Evolutionary conservation across 2,113 vertebrate genomes (phyloP).

Genomic region (Gobiocypris rarus): DNA sequence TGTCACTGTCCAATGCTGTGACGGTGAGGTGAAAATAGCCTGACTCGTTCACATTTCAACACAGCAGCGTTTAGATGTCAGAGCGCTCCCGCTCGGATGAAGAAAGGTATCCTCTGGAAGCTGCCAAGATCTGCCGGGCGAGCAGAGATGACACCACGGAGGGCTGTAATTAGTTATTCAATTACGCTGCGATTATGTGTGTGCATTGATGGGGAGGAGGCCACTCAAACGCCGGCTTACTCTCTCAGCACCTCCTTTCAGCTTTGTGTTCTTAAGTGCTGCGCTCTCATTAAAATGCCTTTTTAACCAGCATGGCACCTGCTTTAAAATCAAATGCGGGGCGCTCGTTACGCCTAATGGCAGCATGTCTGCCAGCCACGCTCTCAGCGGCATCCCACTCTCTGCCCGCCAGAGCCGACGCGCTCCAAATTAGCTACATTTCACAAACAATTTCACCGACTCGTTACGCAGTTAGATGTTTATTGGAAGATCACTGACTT

Average conservation of each 20-base stretch:
- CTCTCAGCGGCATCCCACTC: constrained; percentile 63
- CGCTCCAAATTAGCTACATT: constrained; percentile 74
- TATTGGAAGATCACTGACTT: constrained; percentile 73
- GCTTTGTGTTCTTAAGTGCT: constrained; percentile 66
- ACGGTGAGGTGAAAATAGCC: background rate
- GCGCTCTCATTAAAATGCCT: constrained; percentile 75
- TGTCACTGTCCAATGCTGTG: too few relatives aligned
- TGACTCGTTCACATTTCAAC: background rate
- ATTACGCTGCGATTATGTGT: constrained; percentile 59
- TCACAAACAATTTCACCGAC: constrained; percentile 77
- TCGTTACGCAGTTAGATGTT: constrained; percentile 75
- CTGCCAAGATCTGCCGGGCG: constrained; percentile 44
- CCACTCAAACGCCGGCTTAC: constrained; percentile 65
- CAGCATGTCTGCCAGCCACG: constrained; percentile 67
- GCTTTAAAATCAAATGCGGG: constrained; percentile 72
- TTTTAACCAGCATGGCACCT: constrained; percentile 76
- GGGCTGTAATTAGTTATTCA: constrained; percentile 66
- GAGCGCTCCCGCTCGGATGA: background rate
- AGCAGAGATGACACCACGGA: constrained; percentile 54
- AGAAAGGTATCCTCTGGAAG: constrained; percentile 49
- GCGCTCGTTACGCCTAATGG: constrained; percentile 76
- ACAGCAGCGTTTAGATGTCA: background rate
- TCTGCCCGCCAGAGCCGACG: constrained; percentile 63
- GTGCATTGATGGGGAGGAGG: constrained; percentile 51
- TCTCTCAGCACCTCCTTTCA: constrained; percentile 66